phyloP scores from a whole-genome alignment of 2,888 invertebrate species.

The Meganola albula region DNA sequence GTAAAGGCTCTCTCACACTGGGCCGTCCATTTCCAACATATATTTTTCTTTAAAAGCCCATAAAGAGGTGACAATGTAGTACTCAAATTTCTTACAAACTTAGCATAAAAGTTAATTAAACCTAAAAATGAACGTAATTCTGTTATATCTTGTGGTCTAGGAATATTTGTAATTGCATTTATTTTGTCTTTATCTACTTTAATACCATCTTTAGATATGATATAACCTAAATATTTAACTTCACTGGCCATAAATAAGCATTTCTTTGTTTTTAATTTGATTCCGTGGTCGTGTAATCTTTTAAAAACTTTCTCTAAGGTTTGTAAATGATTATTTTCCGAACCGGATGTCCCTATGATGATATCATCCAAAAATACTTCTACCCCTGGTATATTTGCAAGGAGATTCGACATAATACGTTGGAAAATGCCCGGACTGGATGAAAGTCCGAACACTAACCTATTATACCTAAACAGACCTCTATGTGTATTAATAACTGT shows the following conservation, averaged over 20 bases:
- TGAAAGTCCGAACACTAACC: not conserved
- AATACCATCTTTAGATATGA: not conserved
- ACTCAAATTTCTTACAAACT: not conserved
- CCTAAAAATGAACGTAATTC: not conserved
- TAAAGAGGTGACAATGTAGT: not conserved
- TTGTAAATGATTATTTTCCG: no score
- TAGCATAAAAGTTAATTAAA: not conserved
- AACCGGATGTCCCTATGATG: not conserved
- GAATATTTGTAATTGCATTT: not conserved
- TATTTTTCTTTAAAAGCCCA: not conserved
- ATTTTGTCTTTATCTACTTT: not conserved
- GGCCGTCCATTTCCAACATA: not conserved
- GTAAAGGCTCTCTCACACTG: not conserved
- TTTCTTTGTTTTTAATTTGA: not conserved
- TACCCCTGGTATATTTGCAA: not conserved
- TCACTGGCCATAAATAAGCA: not conserved
- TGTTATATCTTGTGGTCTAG: not conserved
- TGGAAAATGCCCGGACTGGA: not conserved
- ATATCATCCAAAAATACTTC: not conserved
- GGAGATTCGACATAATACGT: not conserved
- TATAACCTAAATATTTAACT: not conserved
- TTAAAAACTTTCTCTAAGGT: no score
- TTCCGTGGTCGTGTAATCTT: not conserved
- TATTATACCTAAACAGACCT: not conserved
- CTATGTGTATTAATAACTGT: conserved; percentile 10